Conservation (phyloP, 2,888 invertebrate genomes). For the Chorisops tibialis region DNA sequence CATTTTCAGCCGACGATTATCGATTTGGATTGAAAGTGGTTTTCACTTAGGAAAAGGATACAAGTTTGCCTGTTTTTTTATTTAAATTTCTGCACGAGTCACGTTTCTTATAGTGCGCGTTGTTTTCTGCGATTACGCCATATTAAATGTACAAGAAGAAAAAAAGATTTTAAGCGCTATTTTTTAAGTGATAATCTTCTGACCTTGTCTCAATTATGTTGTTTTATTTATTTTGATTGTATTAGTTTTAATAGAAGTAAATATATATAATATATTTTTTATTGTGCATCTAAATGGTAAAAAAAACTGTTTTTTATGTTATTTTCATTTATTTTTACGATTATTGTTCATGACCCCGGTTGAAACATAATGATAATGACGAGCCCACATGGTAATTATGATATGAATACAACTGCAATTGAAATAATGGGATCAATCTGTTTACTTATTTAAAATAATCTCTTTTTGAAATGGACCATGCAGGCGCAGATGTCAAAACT, state of each 20-base stretch:
- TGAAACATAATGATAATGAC: no score
- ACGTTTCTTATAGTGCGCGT: background rate
- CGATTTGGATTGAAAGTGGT: slow-evolving; percentile 14
- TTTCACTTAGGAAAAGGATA: background rate
- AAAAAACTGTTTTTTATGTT: no score
- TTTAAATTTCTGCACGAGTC: background rate
- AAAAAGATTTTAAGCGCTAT: background rate
- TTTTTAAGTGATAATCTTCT: slow-evolving; percentile 17
- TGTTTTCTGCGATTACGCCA: background rate
- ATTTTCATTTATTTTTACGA: no score
- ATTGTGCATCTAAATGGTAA: no score
- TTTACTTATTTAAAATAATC: no score
- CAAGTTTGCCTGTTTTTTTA: background rate
- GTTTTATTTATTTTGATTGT: background rate
- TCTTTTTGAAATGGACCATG: no score
- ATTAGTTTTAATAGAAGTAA: background rate
- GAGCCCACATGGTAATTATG: no score
- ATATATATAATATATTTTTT: no score
- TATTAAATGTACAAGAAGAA: background rate
- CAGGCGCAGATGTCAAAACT: no score
- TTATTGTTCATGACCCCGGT: no score
- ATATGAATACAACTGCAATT: no score
- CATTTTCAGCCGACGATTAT: slow-evolving; percentile 19
- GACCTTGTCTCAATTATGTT: slow-evolving; percentile 11
- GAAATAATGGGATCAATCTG: no score